phyloP scores from a whole-genome alignment of 2,113 vertebrate genomes.

The Takifugu bimaculatus region DNA sequence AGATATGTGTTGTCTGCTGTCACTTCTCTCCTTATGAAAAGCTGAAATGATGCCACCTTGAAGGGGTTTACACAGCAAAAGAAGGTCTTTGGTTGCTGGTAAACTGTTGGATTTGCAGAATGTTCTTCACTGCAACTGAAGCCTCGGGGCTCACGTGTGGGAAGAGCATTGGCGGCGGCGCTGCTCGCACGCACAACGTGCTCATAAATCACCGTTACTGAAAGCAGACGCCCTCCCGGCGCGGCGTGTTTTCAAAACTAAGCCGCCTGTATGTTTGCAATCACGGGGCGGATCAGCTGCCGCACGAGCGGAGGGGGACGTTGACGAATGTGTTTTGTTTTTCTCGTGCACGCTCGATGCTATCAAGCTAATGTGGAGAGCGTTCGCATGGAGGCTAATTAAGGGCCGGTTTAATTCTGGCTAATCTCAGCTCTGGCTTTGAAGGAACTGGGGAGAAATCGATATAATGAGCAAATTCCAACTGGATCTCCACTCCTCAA shows the following conservation, averaged over 20 bases:
- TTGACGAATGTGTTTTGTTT: constrained; percentile 20
- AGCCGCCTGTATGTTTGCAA: constrained; percentile 48
- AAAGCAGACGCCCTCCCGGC: constrained; percentile 23
- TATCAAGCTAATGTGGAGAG: constrained; percentile 26
- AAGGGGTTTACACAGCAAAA: too few relatives aligned
- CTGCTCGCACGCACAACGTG: constrained; percentile 22
- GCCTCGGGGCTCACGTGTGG: constrained; percentile 43
- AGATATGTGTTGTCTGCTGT: too few relatives aligned
- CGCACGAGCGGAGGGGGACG: background rate
- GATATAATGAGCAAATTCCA: constrained; percentile 58
- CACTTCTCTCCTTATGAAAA: too few relatives aligned
- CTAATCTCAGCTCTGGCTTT: constrained; percentile 63
- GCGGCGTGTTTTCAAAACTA: constrained; percentile 34
- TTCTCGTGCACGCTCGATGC: constrained; percentile 1
- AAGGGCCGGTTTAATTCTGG: constrained; percentile 52
- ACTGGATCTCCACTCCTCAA: constrained; percentile 36
- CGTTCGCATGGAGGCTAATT: constrained; percentile 59
- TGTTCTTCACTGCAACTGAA: constrained; percentile 25
- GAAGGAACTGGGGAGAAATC: constrained; percentile 43
- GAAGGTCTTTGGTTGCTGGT: too few relatives aligned
- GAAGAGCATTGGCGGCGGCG: constrained; percentile 44
- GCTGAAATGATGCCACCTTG: too few relatives aligned
- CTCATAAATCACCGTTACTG: constrained; percentile 55
- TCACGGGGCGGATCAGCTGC: constrained; percentile 26
- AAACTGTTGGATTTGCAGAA: background rate